A percentile compares a stretch with the other conserved stretches of the same genome.
Evolutionary conservation across 2,113 vertebrate species (phyloP).

Genomic region (Stegastes partitus): DNA sequence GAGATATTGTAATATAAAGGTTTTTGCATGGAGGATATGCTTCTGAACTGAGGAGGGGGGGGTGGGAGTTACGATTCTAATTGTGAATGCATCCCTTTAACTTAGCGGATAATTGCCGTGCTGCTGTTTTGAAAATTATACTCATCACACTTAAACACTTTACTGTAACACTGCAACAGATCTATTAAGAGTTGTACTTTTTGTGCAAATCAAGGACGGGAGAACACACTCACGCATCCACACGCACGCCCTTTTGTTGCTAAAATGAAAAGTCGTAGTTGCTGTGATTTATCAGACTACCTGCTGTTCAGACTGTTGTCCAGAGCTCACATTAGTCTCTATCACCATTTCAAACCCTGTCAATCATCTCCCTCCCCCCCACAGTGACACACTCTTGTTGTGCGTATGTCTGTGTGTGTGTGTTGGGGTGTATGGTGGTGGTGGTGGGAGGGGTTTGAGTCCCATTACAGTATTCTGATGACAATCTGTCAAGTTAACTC

Average conservation of each 20-base stretch:
- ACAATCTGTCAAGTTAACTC: conserved; percentile 81
- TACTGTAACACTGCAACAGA: background rate
- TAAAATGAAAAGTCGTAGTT: background rate
- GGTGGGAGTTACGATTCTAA: background rate
- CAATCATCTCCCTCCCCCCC: conserved; percentile 64
- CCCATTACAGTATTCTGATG: conserved; percentile 80
- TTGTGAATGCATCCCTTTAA: conserved; percentile 28
- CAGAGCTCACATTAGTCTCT: conserved; percentile 60
- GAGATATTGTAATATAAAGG: background rate
- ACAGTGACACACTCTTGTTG: conserved; percentile 9
- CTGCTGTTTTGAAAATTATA: conserved; percentile 9
- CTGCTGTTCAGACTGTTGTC: conserved; percentile 61
- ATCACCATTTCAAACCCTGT: conserved; percentile 55
- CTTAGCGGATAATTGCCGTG: conserved; percentile 16
- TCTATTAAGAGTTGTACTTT: conserved; percentile 5
- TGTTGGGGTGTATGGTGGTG: background rate
- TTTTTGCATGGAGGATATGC: background rate
- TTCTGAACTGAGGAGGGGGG: background rate
- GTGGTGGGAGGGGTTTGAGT: conserved; percentile 46
- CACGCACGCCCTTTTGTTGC: conserved; percentile 26
- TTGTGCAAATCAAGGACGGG: conserved; percentile 13
- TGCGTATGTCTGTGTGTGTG: conserved; percentile 22
- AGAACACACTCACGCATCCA: background rate
- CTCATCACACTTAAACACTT: background rate
- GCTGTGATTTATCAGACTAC: conserved; percentile 35